Percentiles rank a stretch among this genome's conserved stretches.
Conservation (phyloP, 2,888 invertebrate genomes). For the Acanthacorydalis orientalis region DNA sequence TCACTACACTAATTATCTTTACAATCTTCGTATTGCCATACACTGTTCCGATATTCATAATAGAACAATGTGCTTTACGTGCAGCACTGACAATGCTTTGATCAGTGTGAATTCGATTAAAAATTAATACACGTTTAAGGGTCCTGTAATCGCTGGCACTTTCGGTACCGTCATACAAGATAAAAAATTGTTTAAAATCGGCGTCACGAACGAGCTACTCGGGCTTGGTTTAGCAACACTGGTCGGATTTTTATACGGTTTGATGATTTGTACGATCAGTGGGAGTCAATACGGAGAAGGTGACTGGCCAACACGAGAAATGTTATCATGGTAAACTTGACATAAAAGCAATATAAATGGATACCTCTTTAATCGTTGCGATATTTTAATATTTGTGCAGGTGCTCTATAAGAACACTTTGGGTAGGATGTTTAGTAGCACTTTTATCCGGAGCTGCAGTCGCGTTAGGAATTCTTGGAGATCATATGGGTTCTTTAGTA, state of each 20-base stretch:
- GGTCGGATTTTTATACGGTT: conserved; percentile 51
- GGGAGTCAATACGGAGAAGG: conserved; percentile 38
- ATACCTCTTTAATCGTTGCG: not conserved
- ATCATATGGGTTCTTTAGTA: conserved; percentile 59
- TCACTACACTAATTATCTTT: no score
- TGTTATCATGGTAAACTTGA: conserved; percentile 35
- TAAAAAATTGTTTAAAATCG: conserved; percentile 40
- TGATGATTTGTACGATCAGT: conserved; percentile 33
- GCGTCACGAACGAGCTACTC: conserved; percentile 46
- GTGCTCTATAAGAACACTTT: conserved; percentile 45
- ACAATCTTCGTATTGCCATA: no score
- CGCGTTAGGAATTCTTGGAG: conserved; percentile 59
- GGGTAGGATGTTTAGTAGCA: conserved; percentile 57
- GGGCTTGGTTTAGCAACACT: conserved; percentile 47
- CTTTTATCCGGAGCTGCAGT: conserved; percentile 64
- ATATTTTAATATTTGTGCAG: conserved; percentile 20
- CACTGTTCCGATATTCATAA: no score
- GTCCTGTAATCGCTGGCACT: conserved; percentile 61
- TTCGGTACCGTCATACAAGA: conserved; percentile 57
- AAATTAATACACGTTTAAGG: conserved; percentile 26
- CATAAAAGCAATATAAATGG: not conserved
- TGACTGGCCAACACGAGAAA: conserved; percentile 48
- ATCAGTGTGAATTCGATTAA: no score
- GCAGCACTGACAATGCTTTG: no score
- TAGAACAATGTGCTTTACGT: no score